Conservation (phyloP, 2,113 vertebrate species). For the Perca fluviatilis region DNA sequence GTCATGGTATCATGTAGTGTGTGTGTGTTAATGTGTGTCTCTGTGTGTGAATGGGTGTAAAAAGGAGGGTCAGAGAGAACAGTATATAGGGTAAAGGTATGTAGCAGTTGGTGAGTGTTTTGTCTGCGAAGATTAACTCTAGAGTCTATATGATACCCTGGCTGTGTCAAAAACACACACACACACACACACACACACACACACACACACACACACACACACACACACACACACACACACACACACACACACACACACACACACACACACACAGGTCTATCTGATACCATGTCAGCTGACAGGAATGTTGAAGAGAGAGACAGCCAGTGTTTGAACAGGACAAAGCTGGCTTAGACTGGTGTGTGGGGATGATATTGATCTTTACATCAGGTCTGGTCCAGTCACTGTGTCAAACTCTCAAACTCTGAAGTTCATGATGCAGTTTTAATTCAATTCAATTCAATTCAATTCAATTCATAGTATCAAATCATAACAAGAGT, state of each 20-base stretch:
- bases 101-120: conserved; percentile 62
- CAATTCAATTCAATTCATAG: too few species aligned
- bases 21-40: not conserved
- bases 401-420: not conserved
- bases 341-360: not conserved
- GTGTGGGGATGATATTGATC: not conserved
- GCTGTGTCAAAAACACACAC: not conserved
- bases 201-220: conserved; percentile 30
- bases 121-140: conserved; percentile 56
- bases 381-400: not conserved
- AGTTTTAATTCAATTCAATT: not conserved
- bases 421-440: not conserved
- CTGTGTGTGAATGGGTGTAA: not conserved
- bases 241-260: conserved; percentile 7
- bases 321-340: conserved; percentile 18
- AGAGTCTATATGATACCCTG: conserved; percentile 41
- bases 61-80: not conserved
- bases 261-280: conserved; percentile 15
- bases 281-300: conserved; percentile 23
- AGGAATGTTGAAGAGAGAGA: conserved; percentile 31
- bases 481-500: too few species aligned
- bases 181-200: conserved; percentile 38
- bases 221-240: conserved; percentile 30
- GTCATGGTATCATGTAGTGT: not conserved
- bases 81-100: conserved; percentile 31